Percentiles rank a stretch among this genome's conserved stretches.
Evolutionary conservation across 2,797 vertebrate genomes (phyloP).

Genomic region (Oreortyx pictus): DNA sequence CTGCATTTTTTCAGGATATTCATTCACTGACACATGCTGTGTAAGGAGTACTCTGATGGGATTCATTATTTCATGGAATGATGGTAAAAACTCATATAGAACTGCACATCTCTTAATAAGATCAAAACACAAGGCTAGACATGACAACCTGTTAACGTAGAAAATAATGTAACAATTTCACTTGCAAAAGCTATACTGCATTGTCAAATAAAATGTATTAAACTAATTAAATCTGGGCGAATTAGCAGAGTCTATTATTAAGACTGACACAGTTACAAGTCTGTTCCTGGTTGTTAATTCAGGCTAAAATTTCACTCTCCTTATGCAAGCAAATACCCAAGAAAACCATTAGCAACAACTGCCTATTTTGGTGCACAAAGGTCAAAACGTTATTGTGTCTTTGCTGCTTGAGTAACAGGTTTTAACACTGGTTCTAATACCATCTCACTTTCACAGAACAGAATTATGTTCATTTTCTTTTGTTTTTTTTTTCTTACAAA

Average conservation of each 20-base stretch:
- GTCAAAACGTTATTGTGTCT: background rate
- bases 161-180: background rate
- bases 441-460: background rate
- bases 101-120: slow-evolving; percentile 84
- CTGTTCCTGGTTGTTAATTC: background rate
- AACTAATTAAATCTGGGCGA: background rate
- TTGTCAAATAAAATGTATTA: background rate
- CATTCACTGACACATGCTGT: slow-evolving; percentile 73
- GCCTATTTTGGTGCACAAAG: background rate
- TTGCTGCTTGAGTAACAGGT: background rate
- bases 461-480: background rate
- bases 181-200: background rate
- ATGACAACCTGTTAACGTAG: slow-evolving; percentile 82
- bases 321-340: background rate
- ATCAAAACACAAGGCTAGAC: slow-evolving; percentile 86
- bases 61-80: slow-evolving; percentile 82
- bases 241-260: background rate
- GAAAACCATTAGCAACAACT: background rate
- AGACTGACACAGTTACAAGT: background rate
- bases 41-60: slow-evolving; percentile 85
- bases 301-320: background rate
- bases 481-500: no score
- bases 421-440: background rate
- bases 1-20: slow-evolving; percentile 83
- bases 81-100: slow-evolving; percentile 83